phyloP scores from a whole-genome alignment of 30 jellyfish, hydroid and myxozoan genomes.

The Pseudorhiza aurosa region DNA sequence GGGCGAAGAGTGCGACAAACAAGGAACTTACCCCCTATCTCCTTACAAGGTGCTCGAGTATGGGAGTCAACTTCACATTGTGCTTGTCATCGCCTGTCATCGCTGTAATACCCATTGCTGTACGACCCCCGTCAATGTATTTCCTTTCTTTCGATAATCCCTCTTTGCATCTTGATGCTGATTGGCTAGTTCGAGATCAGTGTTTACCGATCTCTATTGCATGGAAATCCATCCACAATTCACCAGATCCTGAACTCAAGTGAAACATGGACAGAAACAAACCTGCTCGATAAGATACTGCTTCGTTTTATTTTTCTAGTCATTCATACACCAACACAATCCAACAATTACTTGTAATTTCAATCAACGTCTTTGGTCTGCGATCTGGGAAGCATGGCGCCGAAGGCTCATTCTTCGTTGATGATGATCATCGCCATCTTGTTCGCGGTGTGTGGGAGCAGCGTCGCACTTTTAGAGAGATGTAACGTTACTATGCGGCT shows the following conservation, averaged over 20 bases:
- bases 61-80: too few relatives aligned
- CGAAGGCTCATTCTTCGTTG: constrained; percentile 21
- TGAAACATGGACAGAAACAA: constrained; percentile 51
- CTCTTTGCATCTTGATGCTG: constrained; percentile 41
- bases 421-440: constrained; percentile 74
- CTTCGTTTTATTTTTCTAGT: not conserved
- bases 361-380: not conserved
- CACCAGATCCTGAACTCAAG: constrained; percentile 19
- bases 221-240: constrained; percentile 14
- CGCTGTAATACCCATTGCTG: not conserved
- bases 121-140: constrained; percentile 29
- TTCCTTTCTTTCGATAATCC: constrained; percentile 17
- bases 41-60: too few relatives aligned
- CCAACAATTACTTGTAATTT: not conserved
- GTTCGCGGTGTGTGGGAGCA: constrained; percentile 53
- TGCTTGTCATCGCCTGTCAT: too few relatives aligned
- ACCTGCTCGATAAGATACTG: not conserved
- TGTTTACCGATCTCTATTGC: constrained; percentile 45
- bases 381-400: constrained; percentile 14
- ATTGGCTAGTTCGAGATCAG: constrained; percentile 44
- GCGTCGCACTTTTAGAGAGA: constrained; percentile 21
- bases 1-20: too few relatives aligned
- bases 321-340: not conserved
- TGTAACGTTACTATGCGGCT: constrained; percentile 64
- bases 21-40: too few relatives aligned